phyloP scores from a whole-genome alignment of 2,888 invertebrate genomes.

The Chrysina gloriosa region DNA sequence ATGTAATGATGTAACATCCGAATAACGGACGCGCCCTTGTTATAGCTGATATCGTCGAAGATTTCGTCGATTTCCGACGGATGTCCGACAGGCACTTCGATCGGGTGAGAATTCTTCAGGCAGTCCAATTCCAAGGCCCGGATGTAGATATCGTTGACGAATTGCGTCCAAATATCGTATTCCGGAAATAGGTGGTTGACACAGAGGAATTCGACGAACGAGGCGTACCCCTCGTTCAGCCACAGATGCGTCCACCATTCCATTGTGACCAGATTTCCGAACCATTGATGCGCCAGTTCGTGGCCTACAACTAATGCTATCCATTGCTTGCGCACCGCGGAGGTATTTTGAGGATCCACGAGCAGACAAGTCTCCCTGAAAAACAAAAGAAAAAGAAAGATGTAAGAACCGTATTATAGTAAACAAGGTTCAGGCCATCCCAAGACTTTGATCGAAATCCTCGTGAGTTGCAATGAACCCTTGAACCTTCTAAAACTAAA shows the following conservation, averaged over 20 bases:
- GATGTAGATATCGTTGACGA: constrained; percentile 90
- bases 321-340: constrained; percentile 83
- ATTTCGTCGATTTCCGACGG: constrained; percentile 97
- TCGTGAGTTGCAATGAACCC: too few relatives aligned
- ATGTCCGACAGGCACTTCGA: constrained; percentile 93
- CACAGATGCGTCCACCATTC: constrained; percentile 98
- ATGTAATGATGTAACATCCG: constrained; percentile 94
- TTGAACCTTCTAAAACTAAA: too few relatives aligned
- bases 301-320: constrained; percentile 91
- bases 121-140: constrained; percentile 88
- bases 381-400: background rate
- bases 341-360: constrained; percentile 90
- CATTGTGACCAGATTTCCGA: constrained; percentile 97
- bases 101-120: constrained; percentile 92
- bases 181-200: constrained; percentile 93
- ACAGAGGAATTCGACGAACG: constrained; percentile 94
- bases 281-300: constrained; percentile 97
- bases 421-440: background rate
- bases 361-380: constrained; percentile 86
- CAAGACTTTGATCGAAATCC: too few relatives aligned
- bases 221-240: constrained; percentile 90
- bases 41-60: constrained; percentile 96
- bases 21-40: constrained; percentile 88
- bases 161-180: constrained; percentile 97
- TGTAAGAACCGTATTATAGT: background rate